Percentiles rank a stretch among this genome's conserved stretches.
Conservation (phyloP, 2,797 vertebrate genomes). For the Pseudopleuronectes americanus region DNA sequence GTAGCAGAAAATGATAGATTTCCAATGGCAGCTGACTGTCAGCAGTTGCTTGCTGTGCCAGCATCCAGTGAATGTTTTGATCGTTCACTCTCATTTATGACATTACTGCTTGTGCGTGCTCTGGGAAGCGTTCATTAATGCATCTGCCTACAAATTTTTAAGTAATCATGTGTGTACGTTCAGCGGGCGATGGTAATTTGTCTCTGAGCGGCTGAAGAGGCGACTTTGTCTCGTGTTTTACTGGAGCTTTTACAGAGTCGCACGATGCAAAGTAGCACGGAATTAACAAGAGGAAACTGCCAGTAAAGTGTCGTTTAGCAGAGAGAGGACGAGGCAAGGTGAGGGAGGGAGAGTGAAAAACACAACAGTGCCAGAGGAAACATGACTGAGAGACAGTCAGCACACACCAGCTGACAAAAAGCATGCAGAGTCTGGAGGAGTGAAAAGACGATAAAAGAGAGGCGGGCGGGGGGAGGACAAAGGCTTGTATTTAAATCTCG, state of each 20-base stretch:
- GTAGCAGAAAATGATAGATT: slow-evolving; percentile 73
- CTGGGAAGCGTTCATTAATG: slow-evolving; percentile 27
- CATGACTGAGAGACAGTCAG: slow-evolving; percentile 59
- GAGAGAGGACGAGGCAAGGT: slow-evolving; percentile 71
- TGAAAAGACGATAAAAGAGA: slow-evolving; percentile 64
- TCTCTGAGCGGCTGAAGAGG: slow-evolving; percentile 29
- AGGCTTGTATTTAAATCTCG: slow-evolving; percentile 72
- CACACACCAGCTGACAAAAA: slow-evolving; percentile 49
- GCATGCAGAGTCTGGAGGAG: slow-evolving; percentile 58
- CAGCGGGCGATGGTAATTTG: slow-evolving; percentile 42
- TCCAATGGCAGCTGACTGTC: slow-evolving; percentile 76
- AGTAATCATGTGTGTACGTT: slow-evolving; percentile 55
- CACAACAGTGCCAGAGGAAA: slow-evolving; percentile 51
- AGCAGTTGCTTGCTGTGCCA: slow-evolving; percentile 64
- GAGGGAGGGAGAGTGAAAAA: slow-evolving; percentile 55
- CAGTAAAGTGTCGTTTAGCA: slow-evolving; percentile 72
- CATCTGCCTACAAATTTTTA: slow-evolving; percentile 46
- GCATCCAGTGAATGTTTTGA: slow-evolving; percentile 63
- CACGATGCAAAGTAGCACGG: slow-evolving; percentile 67
- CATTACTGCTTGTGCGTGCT: slow-evolving; percentile 32
- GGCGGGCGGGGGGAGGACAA: slow-evolving; percentile 59
- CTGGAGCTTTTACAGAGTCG: slow-evolving; percentile 74
- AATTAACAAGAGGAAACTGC: slow-evolving; percentile 70
- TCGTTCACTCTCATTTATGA: slow-evolving; percentile 58
- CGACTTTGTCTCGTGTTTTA: slow-evolving; percentile 55